Evolutionary conservation across 2,797 vertebrate genomes (phyloP), one percentile per base, ranked within the genome.

Genomic region (Threskiornis aethiopicus): DNA sequence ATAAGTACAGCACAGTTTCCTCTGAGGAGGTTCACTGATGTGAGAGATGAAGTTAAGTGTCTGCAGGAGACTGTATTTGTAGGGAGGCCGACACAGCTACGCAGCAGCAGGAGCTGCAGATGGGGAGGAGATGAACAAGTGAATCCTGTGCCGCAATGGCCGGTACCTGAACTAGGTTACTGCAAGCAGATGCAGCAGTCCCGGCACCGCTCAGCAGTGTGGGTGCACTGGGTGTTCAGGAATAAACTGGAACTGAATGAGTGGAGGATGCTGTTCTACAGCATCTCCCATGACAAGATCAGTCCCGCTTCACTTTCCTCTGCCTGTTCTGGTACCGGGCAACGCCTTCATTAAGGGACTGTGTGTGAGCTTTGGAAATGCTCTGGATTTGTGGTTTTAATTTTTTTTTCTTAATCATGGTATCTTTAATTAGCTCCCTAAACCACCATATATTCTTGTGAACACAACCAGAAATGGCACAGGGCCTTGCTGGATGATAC

Each of bases 401-500:
- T 19, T 1, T 13, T 33, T 33, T 31, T n/a, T 13, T 18, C 29
- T 13, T 37, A 22, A 12, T 57, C n/a, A 9, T 13, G 4, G 7
- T 73, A 17, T 57, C 84, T 87, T 81, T 28, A 41, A 14, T 37
- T 49, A 54, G 16, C 5, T 75, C 13, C n/a, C 42, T 42, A 13
- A 62, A 67, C 17, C 16, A 8, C n/a, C 11, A 5, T 14, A 31
- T 6, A 1, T 46, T 41, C 9, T 73, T 29, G 20, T 3, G 57
- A n/a, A 20, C 31, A 41, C 31, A 52, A 42, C 11, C 42, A 31
- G 76, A 54, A 51, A 10, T 21, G 44, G 26, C 3, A 3, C 44
- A n/a, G 55, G 22, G 10, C 1, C 7, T 7, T 3, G 3, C 39
- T 39, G 75, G 20, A 13, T 1, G 5, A 12, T 9, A 13, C 0